phyloP scores from a whole-genome alignment of 2,113 vertebrate genomes.

The Pelusios castaneus region DNA sequence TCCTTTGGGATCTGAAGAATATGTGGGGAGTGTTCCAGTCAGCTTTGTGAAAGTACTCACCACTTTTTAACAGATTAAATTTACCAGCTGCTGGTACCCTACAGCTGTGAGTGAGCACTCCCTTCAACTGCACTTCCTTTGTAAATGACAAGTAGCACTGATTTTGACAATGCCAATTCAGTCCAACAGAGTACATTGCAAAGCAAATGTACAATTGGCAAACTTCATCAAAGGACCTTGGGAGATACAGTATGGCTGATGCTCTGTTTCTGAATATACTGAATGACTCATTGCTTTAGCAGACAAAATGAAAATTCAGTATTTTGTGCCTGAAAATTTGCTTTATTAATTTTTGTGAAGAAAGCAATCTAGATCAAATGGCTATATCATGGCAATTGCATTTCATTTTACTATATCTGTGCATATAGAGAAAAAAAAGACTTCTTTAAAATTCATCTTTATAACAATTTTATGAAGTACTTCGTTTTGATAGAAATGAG shows the following conservation, averaged over 20 bases:
- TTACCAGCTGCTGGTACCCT: slow-evolving; percentile 12
- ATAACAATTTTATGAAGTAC: neutral
- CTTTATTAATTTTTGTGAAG: neutral
- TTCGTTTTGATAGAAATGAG: neutral
- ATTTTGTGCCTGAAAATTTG: neutral
- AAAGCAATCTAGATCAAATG: neutral
- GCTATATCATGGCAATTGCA: neutral
- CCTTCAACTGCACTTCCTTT: neutral
- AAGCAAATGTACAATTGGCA: neutral
- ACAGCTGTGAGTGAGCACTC: slow-evolving; percentile 44
- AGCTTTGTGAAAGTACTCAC: slow-evolving; percentile 38
- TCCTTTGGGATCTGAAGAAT: slow-evolving; percentile 25
- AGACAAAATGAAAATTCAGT: neutral
- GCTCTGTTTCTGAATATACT: neutral
- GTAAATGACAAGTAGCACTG: slow-evolving; percentile 17
- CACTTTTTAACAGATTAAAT: slow-evolving; percentile 52
- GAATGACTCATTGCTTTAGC: neutral
- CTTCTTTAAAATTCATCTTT: neutral
- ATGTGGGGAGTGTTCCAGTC: slow-evolving; percentile 39
- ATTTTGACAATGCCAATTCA: neutral
- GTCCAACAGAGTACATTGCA: neutral
- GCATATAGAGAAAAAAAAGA: neutral
- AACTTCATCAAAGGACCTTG: neutral
- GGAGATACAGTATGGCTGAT: neutral
- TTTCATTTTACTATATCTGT: neutral